phyloP scores from a whole-genome alignment of 1,140 invertebrate species.

The Macrobrachium nipponense region DNA sequence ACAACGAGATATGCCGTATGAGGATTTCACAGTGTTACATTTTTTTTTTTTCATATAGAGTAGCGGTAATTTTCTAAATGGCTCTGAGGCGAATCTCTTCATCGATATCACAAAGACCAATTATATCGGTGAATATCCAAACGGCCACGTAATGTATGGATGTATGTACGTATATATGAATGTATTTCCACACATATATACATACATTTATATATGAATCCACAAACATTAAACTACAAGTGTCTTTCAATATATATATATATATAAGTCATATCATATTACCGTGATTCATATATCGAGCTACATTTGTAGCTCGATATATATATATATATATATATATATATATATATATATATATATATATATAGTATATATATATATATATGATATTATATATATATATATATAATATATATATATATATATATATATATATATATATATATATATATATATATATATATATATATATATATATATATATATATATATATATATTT shows the following conservation, averaged over 20 bases:
- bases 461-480: slow-evolving; percentile 11
- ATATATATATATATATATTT: slow-evolving; percentile 4
- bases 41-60: too few relatives aligned
- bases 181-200: neutral
- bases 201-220: too few relatives aligned
- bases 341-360: slow-evolving; percentile 15
- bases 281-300: too few relatives aligned
- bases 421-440: slow-evolving; percentile 2
- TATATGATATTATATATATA: slow-evolving; percentile 22
- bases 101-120: too few relatives aligned
- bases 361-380: slow-evolving; percentile 22
- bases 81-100: too few relatives aligned
- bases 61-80: too few relatives aligned
- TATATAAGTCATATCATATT: too few relatives aligned
- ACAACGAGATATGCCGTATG: too few relatives aligned
- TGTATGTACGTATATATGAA: neutral
- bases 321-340: slow-evolving; percentile 7
- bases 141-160: neutral
- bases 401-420: slow-evolving; percentile 10
- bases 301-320: too few relatives aligned
- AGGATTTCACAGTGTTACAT: too few relatives aligned
- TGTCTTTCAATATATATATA: too few relatives aligned
- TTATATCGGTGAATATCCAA: neutral
- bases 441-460: slow-evolving; percentile 9
- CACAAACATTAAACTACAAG: too few relatives aligned